These are phyloP conservation scores for Acyrthosiphon pisum DNA, from an alignment of 1,140 invertebrate species.

Conservation along the genomic window DNA sequence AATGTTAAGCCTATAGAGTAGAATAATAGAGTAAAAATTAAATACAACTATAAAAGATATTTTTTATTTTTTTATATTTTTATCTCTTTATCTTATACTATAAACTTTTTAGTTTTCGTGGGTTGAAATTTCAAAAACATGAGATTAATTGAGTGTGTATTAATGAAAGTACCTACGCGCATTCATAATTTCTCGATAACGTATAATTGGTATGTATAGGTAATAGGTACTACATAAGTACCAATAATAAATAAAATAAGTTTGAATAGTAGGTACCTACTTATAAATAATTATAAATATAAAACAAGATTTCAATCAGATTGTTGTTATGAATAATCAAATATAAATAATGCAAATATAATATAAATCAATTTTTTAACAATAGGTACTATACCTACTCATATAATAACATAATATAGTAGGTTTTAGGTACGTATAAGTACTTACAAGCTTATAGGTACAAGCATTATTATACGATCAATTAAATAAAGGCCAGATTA, in stretches of 20 bases:
- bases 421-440: not conserved
- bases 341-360: not conserved
- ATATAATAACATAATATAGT: not conserved
- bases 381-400: not conserved
- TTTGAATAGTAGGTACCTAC: not conserved
- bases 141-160: too few relatives aligned
- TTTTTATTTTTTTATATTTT: too few relatives aligned
- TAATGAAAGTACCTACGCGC: too few relatives aligned
- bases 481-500: not conserved
- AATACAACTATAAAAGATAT: not conserved
- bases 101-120: too few relatives aligned
- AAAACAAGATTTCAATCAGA: not conserved
- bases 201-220: not conserved
- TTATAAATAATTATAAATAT: not conserved
- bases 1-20: too few relatives aligned
- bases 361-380: not conserved
- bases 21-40: not conserved
- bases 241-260: too few relatives aligned
- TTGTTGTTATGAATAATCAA: not conserved
- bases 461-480: not conserved
- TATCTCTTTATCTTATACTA: too few relatives aligned
- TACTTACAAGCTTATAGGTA: not conserved
- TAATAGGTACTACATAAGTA: too few relatives aligned
- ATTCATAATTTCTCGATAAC: not conserved
- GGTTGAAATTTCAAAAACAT: not conserved